Evolutionary conservation across 2,797 vertebrate species (phyloP).

Genomic region (Masticophis lateralis): DNA sequence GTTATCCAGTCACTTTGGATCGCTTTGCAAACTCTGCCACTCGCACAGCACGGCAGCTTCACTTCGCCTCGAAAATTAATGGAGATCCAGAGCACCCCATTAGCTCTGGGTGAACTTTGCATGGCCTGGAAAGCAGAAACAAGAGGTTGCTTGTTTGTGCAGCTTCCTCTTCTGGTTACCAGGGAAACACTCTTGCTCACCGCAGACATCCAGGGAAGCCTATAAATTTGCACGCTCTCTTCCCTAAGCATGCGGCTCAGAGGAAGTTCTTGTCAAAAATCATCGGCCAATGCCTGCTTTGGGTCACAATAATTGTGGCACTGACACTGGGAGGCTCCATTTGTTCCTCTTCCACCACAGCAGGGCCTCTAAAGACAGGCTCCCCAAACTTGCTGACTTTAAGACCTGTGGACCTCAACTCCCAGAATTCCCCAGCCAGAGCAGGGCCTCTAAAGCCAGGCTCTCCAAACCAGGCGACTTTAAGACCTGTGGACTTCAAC

Average conservation of each 20-base stretch:
- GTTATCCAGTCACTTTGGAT: no score
- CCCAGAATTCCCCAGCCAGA: no score
- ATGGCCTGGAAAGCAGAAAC: slow-evolving; percentile 9
- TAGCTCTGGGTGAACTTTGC: slow-evolving; percentile 18
- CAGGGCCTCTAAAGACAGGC: no score
- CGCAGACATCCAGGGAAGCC: not conserved
- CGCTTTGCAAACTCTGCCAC: not conserved
- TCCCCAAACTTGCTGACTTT: no score
- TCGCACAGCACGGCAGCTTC: not conserved
- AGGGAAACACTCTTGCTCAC: not conserved
- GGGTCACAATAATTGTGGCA: not conserved
- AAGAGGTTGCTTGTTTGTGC: slow-evolving; percentile 23
- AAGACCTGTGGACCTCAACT: no score
- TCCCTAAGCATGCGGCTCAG: not conserved
- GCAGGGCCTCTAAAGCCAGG: no score
- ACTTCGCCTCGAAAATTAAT: not conserved
- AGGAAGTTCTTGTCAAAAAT: not conserved
- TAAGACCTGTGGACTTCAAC: no score
- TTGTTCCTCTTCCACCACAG: not conserved
- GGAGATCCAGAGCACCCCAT: not conserved
- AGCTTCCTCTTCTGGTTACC: not conserved
- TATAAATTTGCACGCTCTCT: not conserved
- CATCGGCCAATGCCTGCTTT: no score
- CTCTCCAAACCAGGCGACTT: no score
- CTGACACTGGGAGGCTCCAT: not conserved